Conservation (phyloP, 2,113 vertebrate species). For the Gila orcuttii region DNA sequence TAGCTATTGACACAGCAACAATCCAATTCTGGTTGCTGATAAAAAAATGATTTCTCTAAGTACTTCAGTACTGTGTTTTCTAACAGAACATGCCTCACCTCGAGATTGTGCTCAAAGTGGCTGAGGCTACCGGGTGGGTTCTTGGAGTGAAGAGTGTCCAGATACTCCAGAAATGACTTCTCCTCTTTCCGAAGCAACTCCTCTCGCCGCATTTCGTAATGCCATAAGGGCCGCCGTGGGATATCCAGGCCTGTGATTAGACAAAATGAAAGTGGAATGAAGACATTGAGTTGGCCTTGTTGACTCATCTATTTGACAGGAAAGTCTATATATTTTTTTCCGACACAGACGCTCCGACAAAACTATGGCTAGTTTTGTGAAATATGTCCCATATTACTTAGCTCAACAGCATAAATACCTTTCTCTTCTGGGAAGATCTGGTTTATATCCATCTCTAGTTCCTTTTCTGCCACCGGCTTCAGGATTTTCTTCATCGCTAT, state of each 20-base stretch:
- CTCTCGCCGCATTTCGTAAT: conserved; percentile 86
- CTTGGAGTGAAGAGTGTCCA: conserved; percentile 81
- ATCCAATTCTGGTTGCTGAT: background rate
- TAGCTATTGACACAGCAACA: background rate
- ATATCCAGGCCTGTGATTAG: conserved; percentile 80
- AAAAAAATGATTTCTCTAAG: background rate
- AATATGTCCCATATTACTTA: background rate
- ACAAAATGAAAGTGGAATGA: conserved; percentile 57
- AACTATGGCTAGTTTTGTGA: background rate
- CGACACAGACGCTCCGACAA: background rate
- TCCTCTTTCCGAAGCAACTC: conserved; percentile 84
- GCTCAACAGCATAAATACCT: conserved; percentile 70
- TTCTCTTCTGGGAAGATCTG: conserved; percentile 84
- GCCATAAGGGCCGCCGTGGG: conserved; percentile 87
- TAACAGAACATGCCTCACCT: conserved; percentile 72
- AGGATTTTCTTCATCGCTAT: conserved; percentile 80
- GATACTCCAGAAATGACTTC: conserved; percentile 83
- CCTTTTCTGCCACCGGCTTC: conserved; percentile 72
- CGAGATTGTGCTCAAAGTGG: conserved; percentile 93
- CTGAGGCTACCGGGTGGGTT: conserved; percentile 83
- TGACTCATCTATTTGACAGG: background rate
- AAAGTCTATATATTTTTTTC: background rate
- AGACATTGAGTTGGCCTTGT: background rate
- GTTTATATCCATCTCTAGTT: conserved; percentile 80
- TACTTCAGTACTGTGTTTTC: background rate